Base-by-base conservation (phyloP, 2,113 vertebrate species). In the Nesoenas mayeri region DNA sequence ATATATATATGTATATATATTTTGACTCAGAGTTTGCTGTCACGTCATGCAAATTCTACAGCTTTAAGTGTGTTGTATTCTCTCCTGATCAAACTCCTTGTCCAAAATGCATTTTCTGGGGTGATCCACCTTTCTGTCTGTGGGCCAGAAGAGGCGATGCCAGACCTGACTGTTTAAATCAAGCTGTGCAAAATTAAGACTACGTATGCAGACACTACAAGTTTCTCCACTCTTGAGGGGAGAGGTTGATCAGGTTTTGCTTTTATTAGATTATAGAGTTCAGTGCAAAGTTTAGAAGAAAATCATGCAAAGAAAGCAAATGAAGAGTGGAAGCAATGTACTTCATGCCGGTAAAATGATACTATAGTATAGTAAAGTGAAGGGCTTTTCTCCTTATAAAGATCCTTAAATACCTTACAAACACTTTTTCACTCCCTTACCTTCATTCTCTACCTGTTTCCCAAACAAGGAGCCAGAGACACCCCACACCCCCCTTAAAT, bases 61-160 rank as follows among this genome's bases (percentile, higher is more conserved):
- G 25, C 31, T 77, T 50, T 0, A 0, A 40, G 40, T 28, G 3
- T 38, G 20, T 61, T 31, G 2, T 74, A 4, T 21, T 54, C 51
- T 66, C 13, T 70, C 6, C 42, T 58, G 34, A 16, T 29, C 7
- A 4, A 29, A 12, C 12, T 88, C 25, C 31, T 69, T 56, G 16
- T 40, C 67, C 51, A 47, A 44, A 85, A 29, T 15, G 24, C 0
- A 0, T 62, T 85, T 88, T 25, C 47, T 36, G 20, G 62, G 25
- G 36, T 34, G 34, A 42, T 17, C 20, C 28, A 12, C 11, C 38
- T 54, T 58, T 18, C 20, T 24, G 47, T 29, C 44, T 26, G 34
- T 24, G 19, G 44, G 25, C 29, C 22, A 5, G 26, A 38, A 72
- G 6, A 3, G 1, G 17, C 72, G 40, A 6, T 65, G 40, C 18